These are phyloP conservation scores for Sycophila texana DNA, from an alignment of 2,888 invertebrate genomes.

Conservation along the genomic window DNA sequence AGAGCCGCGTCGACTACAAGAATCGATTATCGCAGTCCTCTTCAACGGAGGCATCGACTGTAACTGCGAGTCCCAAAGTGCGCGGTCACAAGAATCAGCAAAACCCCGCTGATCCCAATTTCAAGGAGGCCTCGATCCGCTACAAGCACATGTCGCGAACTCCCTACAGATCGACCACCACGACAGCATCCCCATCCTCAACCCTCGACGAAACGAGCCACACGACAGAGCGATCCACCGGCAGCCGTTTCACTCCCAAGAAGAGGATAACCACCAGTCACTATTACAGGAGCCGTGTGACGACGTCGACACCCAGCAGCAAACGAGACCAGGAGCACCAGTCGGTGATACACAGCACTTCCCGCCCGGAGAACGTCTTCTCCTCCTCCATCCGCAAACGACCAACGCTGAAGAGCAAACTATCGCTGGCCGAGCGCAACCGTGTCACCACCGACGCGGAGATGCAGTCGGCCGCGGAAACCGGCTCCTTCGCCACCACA, in stretches of 20 bases:
- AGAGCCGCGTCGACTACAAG: conserved; percentile 79
- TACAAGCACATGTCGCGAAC: conserved; percentile 70
- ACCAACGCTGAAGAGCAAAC: conserved; percentile 63
- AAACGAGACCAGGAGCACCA: conserved; percentile 41
- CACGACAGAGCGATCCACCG: conserved; percentile 63
- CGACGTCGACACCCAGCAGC: conserved; percentile 55
- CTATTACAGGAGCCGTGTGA: conserved; percentile 68
- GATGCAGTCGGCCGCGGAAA: conserved; percentile 73
- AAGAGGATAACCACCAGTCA: conserved; percentile 64
- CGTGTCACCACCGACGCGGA: conserved; percentile 70
- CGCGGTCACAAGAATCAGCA: conserved; percentile 57
- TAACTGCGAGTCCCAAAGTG: conserved; percentile 17
- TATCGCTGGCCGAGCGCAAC: conserved; percentile 64
- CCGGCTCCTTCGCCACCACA: conserved; percentile 71
- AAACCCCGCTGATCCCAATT: conserved; percentile 45
- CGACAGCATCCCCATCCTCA: conserved; percentile 59
- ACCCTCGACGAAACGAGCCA: conserved; percentile 46
- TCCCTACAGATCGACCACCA: conserved; percentile 65
- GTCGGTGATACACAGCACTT: conserved; percentile 59
- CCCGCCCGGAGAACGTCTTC: conserved; percentile 67
- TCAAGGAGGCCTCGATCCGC: conserved; percentile 64
- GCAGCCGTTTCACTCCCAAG: conserved; percentile 67
- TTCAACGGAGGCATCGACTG: conserved; percentile 60
- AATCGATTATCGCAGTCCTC: conserved; percentile 59
- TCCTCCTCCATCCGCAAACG: conserved; percentile 67